phyloP scores from a whole-genome alignment of 2,888 invertebrate genomes.

The Eulithis testata region DNA sequence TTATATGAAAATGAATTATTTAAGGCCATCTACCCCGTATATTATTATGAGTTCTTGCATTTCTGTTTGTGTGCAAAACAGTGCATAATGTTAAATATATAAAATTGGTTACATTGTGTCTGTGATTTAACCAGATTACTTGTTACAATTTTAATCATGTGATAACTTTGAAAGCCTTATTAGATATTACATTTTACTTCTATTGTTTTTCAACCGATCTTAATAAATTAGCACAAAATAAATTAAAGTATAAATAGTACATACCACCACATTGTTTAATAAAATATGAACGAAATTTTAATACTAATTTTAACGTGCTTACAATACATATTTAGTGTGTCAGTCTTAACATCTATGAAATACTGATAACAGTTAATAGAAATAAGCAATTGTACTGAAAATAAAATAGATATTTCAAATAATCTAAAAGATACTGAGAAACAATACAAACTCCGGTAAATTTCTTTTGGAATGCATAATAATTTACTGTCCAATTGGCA shows the following conservation, averaged over 20 bases:
- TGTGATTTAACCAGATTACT: conserved; percentile 71
- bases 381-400: conserved; percentile 46
- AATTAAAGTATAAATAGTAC: conserved; percentile 64
- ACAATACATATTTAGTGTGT: conserved; percentile 72
- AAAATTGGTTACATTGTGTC: conserved; percentile 76
- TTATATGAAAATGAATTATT: background rate
- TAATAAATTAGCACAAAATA: conserved; percentile 61
- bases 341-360: conserved; percentile 81
- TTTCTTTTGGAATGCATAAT: conserved; percentile 68
- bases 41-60: background rate
- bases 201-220: conserved; percentile 11
- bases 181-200: background rate
- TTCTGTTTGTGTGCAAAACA: background rate
- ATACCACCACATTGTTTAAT: conserved; percentile 66
- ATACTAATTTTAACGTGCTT: conserved; percentile 67
- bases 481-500: conserved; percentile 42
- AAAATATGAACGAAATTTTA: conserved; percentile 67
- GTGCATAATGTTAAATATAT: conserved; percentile 52
- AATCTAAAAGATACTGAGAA: conserved; percentile 59
- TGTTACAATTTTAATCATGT: conserved; percentile 52
- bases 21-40: background rate
- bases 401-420: conserved; percentile 37
- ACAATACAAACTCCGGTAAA: conserved; percentile 59
- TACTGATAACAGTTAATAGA: conserved; percentile 73
- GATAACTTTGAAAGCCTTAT: conserved; percentile 60